Base-by-base conservation (phyloP, 2,797 vertebrate genomes). In the Balearica regulorum region DNA sequence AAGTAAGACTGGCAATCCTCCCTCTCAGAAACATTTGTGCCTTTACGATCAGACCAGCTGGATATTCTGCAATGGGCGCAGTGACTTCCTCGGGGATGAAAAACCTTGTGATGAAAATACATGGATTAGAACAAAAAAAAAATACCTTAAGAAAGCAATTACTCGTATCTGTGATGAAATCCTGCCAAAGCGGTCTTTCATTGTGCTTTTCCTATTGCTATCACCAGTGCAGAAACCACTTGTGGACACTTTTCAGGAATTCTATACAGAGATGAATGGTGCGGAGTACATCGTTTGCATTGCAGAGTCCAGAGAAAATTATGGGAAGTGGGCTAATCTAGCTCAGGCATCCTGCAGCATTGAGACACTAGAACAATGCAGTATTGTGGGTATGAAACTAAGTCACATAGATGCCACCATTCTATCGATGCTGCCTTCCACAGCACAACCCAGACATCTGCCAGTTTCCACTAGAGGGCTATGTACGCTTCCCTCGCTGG, bases 31-130 rank as follows among this genome's bases (percentile, higher is more conserved):
- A 80, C 90, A 95, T 1, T 77, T 98, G 55, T 96, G 95, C 84
- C 96, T 99, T 15, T 99, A 99, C 71, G 98, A 98, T 20, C 98
- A 99, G 81, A 98, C 96, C 41, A 99, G 98, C 90, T 99, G 98
- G 98, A 98, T 99, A 92, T 99, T 99, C 97, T 99, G 98, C 90
- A 98, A 99, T 44, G 98, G 98, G 2, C 97, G 98, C 5, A 98
- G 61, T 26, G 98, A 99, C 82, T 99, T 97, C 75, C 98, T 65
- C 29, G 98, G 98, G 33, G 97, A 94, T 49, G 98, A 98, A 83
- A 29, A 69, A 24, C 8, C 95, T n/a, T 98, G 98, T 96, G 98
- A 99, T 49, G 98, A 98, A 92, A 98, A 98, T 48, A 98, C 97
- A 11, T 99, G 98, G 99, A 98, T 98, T 55, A 98, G 97, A 96